Conservation (phyloP, 2,797 vertebrate species). For the Carapus acus region DNA sequence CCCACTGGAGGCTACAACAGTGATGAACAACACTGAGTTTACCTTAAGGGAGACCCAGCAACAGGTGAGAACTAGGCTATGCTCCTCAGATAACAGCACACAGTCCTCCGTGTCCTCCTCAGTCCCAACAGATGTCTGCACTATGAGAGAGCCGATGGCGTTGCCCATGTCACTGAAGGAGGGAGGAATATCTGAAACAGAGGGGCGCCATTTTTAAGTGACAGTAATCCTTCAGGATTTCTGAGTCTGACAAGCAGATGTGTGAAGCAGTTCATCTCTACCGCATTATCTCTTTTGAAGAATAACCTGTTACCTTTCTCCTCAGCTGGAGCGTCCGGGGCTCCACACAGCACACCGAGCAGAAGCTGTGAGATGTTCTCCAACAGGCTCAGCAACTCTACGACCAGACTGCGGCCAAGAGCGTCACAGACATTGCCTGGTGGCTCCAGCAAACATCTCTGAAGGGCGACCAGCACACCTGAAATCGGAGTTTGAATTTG, state of each 20-base stretch:
- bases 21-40: not conserved
- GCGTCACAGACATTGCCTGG: conserved; percentile 48
- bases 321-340: conserved; percentile 36
- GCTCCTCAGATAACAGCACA: conserved; percentile 82
- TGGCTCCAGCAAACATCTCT: conserved; percentile 78
- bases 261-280: not conserved
- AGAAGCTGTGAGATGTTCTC: conserved; percentile 76
- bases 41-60: conserved; percentile 95
- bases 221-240: too few relatives aligned
- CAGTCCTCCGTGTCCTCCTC: conserved; percentile 67
- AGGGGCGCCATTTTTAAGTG: too few relatives aligned
- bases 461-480: conserved; percentile 80
- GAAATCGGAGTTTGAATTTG: conserved; percentile 7
- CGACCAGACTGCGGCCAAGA: conserved; percentile 46
- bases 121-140: conserved; percentile 53
- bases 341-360: conserved; percentile 74
- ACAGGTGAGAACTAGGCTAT: conserved; percentile 85
- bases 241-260: conserved; percentile 8
- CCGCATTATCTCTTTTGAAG: not conserved
- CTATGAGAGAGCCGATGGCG: conserved; percentile 80
- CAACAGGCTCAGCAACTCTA: conserved; percentile 69
- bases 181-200: conserved; percentile 72
- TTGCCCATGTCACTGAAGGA: conserved; percentile 90
- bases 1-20: not conserved
- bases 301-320: conserved; percentile 56